Conservation (phyloP, 2,113 vertebrate species). For the Coregonus clupeaformis region DNA sequence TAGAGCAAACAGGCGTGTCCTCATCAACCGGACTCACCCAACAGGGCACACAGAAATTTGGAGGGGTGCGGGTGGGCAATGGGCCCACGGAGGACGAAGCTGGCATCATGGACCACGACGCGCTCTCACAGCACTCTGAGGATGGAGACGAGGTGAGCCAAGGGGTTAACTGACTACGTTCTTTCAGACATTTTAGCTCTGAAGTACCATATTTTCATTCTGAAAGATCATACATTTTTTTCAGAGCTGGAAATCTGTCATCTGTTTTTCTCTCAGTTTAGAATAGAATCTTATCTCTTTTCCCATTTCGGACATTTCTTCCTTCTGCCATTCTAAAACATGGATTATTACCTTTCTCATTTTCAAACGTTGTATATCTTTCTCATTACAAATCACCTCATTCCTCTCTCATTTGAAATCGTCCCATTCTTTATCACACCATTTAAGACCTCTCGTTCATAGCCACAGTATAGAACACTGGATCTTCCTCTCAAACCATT, state of each 20-base stretch:
- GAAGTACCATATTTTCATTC: neutral
- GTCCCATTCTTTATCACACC: neutral
- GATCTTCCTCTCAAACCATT: too few species aligned
- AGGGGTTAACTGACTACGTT: neutral
- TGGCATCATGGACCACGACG: slow-evolving; percentile 98
- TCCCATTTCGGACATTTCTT: neutral
- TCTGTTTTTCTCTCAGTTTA: neutral
- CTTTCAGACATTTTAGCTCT: neutral
- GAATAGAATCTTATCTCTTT: neutral
- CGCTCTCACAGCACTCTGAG: slow-evolving; percentile 95
- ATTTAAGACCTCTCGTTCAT: neutral
- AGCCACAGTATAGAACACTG: neutral
- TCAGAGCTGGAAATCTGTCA: neutral
- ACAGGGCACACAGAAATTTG: slow-evolving; percentile 98
- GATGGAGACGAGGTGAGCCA: slow-evolving; percentile 91
- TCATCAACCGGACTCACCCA: slow-evolving; percentile 79
- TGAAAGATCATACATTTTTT: neutral
- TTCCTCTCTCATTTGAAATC: neutral
- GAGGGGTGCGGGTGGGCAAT: slow-evolving; percentile 96
- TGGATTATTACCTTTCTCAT: too few species aligned
- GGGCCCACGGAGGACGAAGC: slow-evolving; percentile 98
- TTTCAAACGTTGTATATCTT: neutral
- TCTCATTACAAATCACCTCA: neutral
- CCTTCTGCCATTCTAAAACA: neutral
- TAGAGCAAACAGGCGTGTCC: slow-evolving; percentile 79